These are phyloP conservation scores for honey bee (Apis mellifera) DNA, from an alignment of 1,140 invertebrate species.

Conservation along the genomic window DNA sequence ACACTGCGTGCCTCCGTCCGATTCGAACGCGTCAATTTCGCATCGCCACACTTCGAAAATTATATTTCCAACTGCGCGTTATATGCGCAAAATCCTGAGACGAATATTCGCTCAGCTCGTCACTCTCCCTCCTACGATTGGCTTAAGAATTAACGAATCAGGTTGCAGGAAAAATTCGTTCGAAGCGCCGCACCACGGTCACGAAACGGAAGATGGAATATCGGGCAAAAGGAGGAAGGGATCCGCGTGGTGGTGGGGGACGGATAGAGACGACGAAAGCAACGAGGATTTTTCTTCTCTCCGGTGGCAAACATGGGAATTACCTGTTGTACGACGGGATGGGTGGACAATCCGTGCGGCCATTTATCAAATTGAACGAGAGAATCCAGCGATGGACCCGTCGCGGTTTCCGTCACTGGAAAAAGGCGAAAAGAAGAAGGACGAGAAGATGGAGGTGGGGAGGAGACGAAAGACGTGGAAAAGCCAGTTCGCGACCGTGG, in stretches of 20 bases:
- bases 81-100: not conserved
- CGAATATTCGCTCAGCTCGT: not conserved
- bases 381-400: not conserved
- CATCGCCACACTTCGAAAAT: not conserved
- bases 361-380: slow-evolving; percentile 41
- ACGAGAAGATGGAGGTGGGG: slow-evolving; percentile 19
- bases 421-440: slow-evolving; percentile 32
- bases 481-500: slow-evolving; percentile 36
- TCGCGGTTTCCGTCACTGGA: not conserved
- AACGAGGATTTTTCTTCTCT: not conserved
- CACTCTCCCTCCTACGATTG: not conserved
- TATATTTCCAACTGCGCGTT: not conserved
- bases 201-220: not conserved
- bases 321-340: not conserved
- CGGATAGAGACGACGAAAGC: not conserved
- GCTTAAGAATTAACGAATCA: not conserved
- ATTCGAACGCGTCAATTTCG: slow-evolving; percentile 7
- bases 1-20: not conserved
- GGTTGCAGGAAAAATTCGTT: not conserved
- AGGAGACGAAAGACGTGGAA: slow-evolving; percentile 2
- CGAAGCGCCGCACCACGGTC: not conserved
- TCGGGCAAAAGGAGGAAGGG: not conserved
- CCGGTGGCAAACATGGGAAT: not conserved
- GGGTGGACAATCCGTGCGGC: not conserved
- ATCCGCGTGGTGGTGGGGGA: not conserved